Evolutionary conservation across 2,888 invertebrate genomes (phyloP), one percentile per base, ranked within the genome.

Genomic region (Polydesmus complanatus): DNA sequence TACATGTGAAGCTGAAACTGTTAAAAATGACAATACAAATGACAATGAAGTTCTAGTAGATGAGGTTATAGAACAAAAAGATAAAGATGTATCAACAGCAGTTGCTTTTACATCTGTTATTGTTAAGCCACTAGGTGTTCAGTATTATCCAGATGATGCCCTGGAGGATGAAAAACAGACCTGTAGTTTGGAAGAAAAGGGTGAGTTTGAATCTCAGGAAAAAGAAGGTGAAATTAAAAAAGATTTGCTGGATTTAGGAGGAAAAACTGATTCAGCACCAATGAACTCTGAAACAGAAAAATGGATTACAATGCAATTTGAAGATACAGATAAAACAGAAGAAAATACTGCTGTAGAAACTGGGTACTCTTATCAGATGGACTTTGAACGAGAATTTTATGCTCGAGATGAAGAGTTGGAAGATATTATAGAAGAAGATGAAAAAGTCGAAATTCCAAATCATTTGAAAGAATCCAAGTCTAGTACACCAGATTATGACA

Each of bases 401-500:
- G 69, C 74, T 21, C 74, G 73, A 48, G 85, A 89, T 2, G 69
- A 70, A 56, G 66, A 67, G 50, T 65, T 64, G 26, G 65, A 68
- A 65, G 65, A 58, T 51, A 64, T 63, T 53, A 68, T 68, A 49
- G 73, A 71, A 64, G 74, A 75, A 56, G 71, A 75, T 73, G 92
- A 93, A 74, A 93, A 93, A 75, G 72, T 72, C 47, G 81, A 85
- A 70, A 88, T 88, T 57, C 48, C 18, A 2, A 54, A 27, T 8
- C 50, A 37, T 22, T 25, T 51, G 2, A 62, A 59, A 27, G 62
- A 69, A 68, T 91, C 91, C 1, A 85, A 86, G 64, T 90, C 91
- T 5, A 93, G 92, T 69, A 88, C 93, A 1, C 94, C 94, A 0
- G 94, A 94, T 70, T 91, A 88, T 67, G 91, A 92, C 74, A 84